Base-by-base conservation (phyloP, 37 sponge, comb jelly and placozoan species). In the Diacarnus erythraeanus region DNA sequence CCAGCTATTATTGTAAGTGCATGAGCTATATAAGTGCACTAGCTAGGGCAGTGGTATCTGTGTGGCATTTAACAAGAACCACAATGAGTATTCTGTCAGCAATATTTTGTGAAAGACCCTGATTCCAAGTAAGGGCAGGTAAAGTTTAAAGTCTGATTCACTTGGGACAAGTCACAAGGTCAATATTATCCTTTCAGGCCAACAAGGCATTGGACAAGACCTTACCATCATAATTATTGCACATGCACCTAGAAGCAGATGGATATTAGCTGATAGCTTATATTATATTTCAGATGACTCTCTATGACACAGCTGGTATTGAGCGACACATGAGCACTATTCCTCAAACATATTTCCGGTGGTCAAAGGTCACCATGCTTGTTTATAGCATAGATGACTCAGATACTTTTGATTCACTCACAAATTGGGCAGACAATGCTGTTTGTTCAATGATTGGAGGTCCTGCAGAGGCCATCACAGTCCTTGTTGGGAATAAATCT, bases 301-400 rank as follows among this genome's bases (percentile, higher is more conserved):
- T 92, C 54, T 92, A 42, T 36, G 92, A 92, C 67, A 92, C 92
- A 41, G 92, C 92, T 26, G 92, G 92, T 0, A 83, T 92, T 35
- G 92, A 92, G 60, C 78, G 87, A 6, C 84, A 87, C 81, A 74
- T 80, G 84, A 87, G 88, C 26, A 92, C 92, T 0, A 83, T 92
- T 20, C 92, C 92, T 0, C 92, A 75, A 35, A 92, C 92, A 4
- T 92, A 92, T 77, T 92, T 92, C 88, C 80, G 88, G 57, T 79
- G 71, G 73, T 87, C 92, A 23, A 87, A 87, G 42, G 88, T 80
- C 22, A 57, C 86, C 57, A 79, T 87, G 43, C 74, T 86, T 2
- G 88, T 92, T 0, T 87, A 86, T 59, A 84, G 80, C 67, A 75
- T 92, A 23, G 85, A 83, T 43, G 92, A 92, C 57, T 42, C 58